Base-by-base conservation (phyloP, 2,797 vertebrate species). In the Microctenopoma lineatum region DNA sequence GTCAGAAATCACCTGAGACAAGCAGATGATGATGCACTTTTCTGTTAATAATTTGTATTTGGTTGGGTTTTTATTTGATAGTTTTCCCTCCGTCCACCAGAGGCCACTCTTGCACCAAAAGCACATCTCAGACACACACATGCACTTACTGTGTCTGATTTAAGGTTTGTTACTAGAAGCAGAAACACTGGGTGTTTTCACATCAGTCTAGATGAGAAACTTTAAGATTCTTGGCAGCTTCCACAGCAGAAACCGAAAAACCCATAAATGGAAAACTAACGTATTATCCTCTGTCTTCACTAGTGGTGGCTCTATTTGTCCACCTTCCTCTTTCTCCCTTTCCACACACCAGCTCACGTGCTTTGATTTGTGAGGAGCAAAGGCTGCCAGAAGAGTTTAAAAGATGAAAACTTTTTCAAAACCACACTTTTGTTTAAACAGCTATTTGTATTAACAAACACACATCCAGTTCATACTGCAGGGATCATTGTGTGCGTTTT, bases 101-200 rank as follows among this genome's bases (percentile, higher is more conserved):
- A 38, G 18, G 54, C 36, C 69, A 44, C 48, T 51, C 10, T 55
- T 50, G 13, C 46, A 52, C 58, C n/a, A 50, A 48, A 57, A 3
- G 3, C 4, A 32, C 4, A 21, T 21, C 21, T 21, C 21, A 21
- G 10, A 36, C 0, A 32, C 5, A 32, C 5, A 3, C 32, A 34
- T 8, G 9, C 32, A 32, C 27, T 29, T 21, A 21, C 21, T 21
- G 21, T 21, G 21, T 21, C 29, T 32, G 29, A 32, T 6, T 32
- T 32, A 6, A 6, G 29, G 5, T 32, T 32, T 32, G 29, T 7
- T 32, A 32, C 36, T 36, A 10, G 4, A 36, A 36, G 9, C 11
- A 36, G 36, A 36, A 36, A 36, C 36, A 36, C 2, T 9, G 11
- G 12, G 14, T 26, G 52, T 36, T 57, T 5, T 29, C 4, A 12